A percentile compares a stretch with the other conserved stretches of the same genome.
phyloP scores from a whole-genome alignment of 1,140 invertebrate genomes.

The Aphidius ervi region DNA sequence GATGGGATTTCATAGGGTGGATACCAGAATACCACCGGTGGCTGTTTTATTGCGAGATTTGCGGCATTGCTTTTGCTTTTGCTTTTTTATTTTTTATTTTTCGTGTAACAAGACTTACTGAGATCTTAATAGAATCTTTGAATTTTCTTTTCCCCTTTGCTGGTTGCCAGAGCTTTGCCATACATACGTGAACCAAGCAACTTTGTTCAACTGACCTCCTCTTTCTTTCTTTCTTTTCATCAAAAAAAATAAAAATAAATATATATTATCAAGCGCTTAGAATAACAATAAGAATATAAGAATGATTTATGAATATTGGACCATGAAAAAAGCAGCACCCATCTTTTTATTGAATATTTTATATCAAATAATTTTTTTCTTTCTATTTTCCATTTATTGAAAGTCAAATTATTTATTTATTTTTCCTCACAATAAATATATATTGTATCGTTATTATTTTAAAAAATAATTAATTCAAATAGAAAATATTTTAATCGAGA shows the following conservation, averaged over 20 bases:
- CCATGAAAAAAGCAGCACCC: slow-evolving; percentile 17
- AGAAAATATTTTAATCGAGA: too few species aligned
- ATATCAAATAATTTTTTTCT: too few species aligned
- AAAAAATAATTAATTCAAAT: too few species aligned
- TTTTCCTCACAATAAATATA: too few species aligned
- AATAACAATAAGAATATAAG: slow-evolving; percentile 43
- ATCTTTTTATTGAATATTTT: too few species aligned
- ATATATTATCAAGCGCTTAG: slow-evolving; percentile 32
- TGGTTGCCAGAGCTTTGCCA: too few species aligned
- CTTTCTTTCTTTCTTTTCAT: slow-evolving; percentile 30
- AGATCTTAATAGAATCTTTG: slow-evolving; percentile 55
- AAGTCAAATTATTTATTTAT: too few species aligned
- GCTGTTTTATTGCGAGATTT: slow-evolving; percentile 55
- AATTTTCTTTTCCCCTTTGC: slow-evolving; percentile 22
- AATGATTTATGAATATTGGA: slow-evolving; percentile 54
- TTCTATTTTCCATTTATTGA: too few species aligned
- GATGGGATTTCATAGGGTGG: slow-evolving; percentile 20
- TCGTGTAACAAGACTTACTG: slow-evolving; percentile 52
- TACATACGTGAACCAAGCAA: neutral
- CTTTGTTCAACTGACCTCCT: slow-evolving; percentile 28
- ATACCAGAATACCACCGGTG: slow-evolving; percentile 42
- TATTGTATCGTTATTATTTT: too few species aligned
- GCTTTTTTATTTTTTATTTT: slow-evolving; percentile 17
- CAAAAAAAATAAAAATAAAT: slow-evolving; percentile 27
- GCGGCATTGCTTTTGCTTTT: slow-evolving; percentile 39